phyloP scores from a whole-genome alignment of 1,140 invertebrate genomes.

The Conus ventricosus region DNA sequence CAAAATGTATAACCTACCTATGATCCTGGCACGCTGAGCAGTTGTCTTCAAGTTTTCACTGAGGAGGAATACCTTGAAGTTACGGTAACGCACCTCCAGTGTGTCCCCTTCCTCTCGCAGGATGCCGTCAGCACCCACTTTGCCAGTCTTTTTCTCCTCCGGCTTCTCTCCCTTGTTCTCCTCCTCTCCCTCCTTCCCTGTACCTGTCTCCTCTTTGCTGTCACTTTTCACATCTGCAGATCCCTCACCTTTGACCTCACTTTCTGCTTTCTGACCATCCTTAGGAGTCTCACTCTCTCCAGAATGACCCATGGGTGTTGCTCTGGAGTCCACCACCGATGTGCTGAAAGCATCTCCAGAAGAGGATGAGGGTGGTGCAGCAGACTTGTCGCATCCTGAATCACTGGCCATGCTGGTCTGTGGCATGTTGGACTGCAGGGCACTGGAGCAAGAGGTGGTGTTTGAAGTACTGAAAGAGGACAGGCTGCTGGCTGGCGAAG shows the following conservation, averaged over 20 bases:
- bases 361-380: background rate
- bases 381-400: background rate
- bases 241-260: background rate
- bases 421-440: background rate
- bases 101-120: slow-evolving; percentile 1
- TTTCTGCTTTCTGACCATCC: background rate
- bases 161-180: background rate
- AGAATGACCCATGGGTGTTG: background rate
- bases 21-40: slow-evolving; percentile 85
- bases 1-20: slow-evolving; percentile 67
- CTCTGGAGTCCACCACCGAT: background rate
- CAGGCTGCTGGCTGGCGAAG: background rate
- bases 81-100: slow-evolving; percentile 80
- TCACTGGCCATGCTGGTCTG: background rate
- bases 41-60: slow-evolving; percentile 97
- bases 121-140: background rate
- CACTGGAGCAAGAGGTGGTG: background rate
- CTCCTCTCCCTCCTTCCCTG: background rate
- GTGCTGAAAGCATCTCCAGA: background rate
- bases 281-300: background rate
- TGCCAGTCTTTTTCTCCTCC: background rate
- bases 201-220: background rate
- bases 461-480: background rate
- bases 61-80: slow-evolving; percentile 91
- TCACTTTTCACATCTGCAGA: background rate